Evolutionary conservation across 2,797 vertebrate species (phyloP).

Genomic region (Argyrosomus regius): DNA sequence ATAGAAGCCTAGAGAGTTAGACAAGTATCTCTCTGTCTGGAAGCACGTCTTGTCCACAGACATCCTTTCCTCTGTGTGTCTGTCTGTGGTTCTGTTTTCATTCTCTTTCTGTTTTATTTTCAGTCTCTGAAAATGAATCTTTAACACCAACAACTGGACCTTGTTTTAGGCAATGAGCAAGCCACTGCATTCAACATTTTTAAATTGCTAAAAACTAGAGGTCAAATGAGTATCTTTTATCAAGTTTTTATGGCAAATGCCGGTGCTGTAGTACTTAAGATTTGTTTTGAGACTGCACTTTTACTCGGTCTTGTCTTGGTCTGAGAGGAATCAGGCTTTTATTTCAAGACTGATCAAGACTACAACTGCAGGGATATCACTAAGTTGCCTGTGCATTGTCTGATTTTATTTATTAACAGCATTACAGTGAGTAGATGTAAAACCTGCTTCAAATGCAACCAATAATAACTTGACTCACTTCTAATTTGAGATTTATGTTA

Average conservation of each 20-base stretch:
- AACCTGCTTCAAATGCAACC: too few species aligned
- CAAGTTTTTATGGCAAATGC: not conserved
- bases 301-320: too few species aligned
- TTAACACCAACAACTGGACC: slow-evolving; percentile 11
- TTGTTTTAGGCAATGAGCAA: slow-evolving; percentile 19
- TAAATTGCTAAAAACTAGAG: not conserved
- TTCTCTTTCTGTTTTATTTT: slow-evolving; percentile 22
- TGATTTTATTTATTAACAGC: too few species aligned
- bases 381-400: too few species aligned
- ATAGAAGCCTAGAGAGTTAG: slow-evolving; percentile 38
- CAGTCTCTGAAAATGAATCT: slow-evolving; percentile 22
- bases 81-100: slow-evolving; percentile 27
- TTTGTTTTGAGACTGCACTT: too few species aligned
- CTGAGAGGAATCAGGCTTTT: too few species aligned
- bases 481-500: too few species aligned
- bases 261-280: too few species aligned
- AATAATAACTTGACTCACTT: too few species aligned
- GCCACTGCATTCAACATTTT: slow-evolving; percentile 22
- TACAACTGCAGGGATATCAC: too few species aligned
- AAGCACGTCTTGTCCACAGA: slow-evolving; percentile 35
- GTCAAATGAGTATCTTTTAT: not conserved
- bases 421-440: too few species aligned
- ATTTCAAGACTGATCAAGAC: too few species aligned
- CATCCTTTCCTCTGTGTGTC: slow-evolving; percentile 33
- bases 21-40: slow-evolving; percentile 66